A percentile compares a stretch with the other conserved stretches of the same genome.
Evolutionary conservation across 2,888 invertebrate genomes (phyloP).

Genomic region (Pheosia gnoma): DNA sequence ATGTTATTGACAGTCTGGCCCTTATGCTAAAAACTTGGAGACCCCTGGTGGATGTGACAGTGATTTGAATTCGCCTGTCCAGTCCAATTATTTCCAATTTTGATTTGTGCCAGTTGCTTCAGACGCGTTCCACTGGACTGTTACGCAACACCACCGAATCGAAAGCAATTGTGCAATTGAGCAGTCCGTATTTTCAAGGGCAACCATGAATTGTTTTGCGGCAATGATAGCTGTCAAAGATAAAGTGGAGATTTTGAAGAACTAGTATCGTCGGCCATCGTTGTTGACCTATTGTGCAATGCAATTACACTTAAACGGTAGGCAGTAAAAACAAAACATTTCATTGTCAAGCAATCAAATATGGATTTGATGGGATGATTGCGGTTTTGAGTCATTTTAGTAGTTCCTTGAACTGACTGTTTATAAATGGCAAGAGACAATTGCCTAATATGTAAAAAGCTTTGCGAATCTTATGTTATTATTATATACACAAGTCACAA

Average conservation of each 20-base stretch:
- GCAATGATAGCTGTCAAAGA: conserved; percentile 20
- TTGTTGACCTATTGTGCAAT: conserved; percentile 3
- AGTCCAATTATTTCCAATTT: conserved; percentile 47
- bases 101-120: conserved; percentile 33
- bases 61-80: conserved; percentile 39
- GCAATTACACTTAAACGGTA: not conserved
- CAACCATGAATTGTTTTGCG: conserved; percentile 14
- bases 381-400: not conserved
- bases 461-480: not conserved
- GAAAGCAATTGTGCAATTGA: conserved; percentile 15
- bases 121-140: conserved; percentile 27
- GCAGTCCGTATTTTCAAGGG: conserved; percentile 21
- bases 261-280: conserved; percentile 7
- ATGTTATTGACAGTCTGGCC: too few relatives aligned
- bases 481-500: too few relatives aligned
- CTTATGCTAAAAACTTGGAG: too few relatives aligned
- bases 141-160: conserved; percentile 24
- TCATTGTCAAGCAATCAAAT: not conserved
- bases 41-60: conserved; percentile 23
- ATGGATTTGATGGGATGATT: not conserved
- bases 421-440: not conserved
- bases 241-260: conserved; percentile 15
- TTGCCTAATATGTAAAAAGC: not conserved
- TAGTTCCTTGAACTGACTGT: not conserved
- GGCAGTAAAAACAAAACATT: not conserved